Evolutionary conservation across 2,888 invertebrate species (phyloP), one percentile per base, ranked within the genome.

Genomic region (Shargacucullia verbasci): DNA sequence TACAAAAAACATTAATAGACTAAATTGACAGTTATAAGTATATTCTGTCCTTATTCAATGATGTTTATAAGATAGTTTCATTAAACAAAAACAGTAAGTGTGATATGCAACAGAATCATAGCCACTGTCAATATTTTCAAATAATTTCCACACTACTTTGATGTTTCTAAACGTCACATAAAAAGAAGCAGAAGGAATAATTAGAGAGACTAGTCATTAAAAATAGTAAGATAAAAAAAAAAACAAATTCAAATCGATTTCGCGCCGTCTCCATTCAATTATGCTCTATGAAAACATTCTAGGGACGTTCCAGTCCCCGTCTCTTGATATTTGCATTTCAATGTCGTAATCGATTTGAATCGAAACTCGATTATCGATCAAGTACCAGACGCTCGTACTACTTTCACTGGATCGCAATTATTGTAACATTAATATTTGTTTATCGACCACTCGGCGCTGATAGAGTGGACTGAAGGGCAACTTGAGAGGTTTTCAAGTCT

Each of bases 281-380:
- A 66, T 54, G 56, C 50, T 75, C 62, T 41, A 55, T 54, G 68
- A 76, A 78, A 81, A 83, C 76, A 76, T 63, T 74, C 41, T 57
- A 59, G 63, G 55, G 75, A 59, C 59, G 62, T 57, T 69, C 59
- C 68, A 63, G 63, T 63, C 48, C 14, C 13, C 54, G 27, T 40
- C 58, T 50, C 53, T 61, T 59, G 61, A 72, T 72, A 80, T 85
- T 84, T 79, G 71, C 77, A 80, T 81, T 81, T 70, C 71, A 76
- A 77, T 77, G 66, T 70, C 73, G 74, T 64, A 74, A 59, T 73
- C 63, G 69, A 73, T 74, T 72, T 63, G 63, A 72, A 78, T 77
- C 66, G 72, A 64, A 73, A 72, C 65, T 72, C 56, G 60, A 74
- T 74, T 74, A 70, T 77, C 52, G 46, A 73, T 73, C 59, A 64